Base-by-base conservation (phyloP, 2,888 invertebrate genomes). In the Leptura quadrifasciata region DNA sequence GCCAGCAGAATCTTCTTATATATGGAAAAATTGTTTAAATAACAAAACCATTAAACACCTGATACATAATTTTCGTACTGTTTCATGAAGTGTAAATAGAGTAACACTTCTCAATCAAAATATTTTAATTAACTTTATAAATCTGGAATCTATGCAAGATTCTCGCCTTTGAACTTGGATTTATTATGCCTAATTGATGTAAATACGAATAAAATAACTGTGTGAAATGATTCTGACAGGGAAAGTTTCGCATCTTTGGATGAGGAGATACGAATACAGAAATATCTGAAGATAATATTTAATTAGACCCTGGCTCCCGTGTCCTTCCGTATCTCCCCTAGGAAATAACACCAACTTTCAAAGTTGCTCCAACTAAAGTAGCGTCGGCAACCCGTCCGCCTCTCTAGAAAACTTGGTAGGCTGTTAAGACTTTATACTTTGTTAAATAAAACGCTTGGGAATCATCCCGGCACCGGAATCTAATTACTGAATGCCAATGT, bases 401-500 rank as follows among this genome's bases (percentile, higher is more conserved):
- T 72, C 74, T 78, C 76, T 76, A 54, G 31, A 77, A 78, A 80
- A 78, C 74, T 81, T 76, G 54, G 69, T 70, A 73, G 75, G 75
- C 76, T 74, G 77, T 76, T 81, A 74, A 76, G 79, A 81, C 79
- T 76, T 77, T 75, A 77, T 75, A 75, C 72, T 77, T 76, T 70
- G 78, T 72, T 80, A 75, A 77, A 76, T 75, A 79, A 78, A 80
- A 74, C 79, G 71, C 79, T 61, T 52, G 80, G 75, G 78, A 79
- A 74, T 77, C 64, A 71, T 75, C 73, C 79, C 72, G 27, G 55
- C 74, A 60, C 73, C 76, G 75, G 74, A 80, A 81, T 79, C 80
- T 80, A 80, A 83, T 82, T 78, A 79, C 72, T 60, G 63, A 75
- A 75, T 76, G 70, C 63, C 76, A 72, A 78, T 72, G 75, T 78